These are phyloP conservation scores for Notodonta ziczac DNA, from an alignment of 2,888 invertebrate species.

Conservation along the genomic window DNA sequence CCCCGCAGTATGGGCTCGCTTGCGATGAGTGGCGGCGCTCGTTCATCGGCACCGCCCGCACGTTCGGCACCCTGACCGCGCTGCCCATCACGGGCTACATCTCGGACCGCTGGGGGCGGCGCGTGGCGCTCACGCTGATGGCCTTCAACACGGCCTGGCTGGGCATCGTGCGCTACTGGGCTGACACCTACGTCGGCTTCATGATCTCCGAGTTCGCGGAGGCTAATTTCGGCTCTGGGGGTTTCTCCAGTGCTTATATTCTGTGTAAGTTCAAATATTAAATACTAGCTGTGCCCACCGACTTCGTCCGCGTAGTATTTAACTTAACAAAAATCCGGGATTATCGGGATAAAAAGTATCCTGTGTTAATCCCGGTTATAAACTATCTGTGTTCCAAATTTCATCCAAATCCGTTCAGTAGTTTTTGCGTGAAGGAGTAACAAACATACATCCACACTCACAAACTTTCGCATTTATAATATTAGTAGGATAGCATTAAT, in stretches of 20 bases:
- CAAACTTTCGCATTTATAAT: too few relatives aligned
- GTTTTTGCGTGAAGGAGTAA: too few relatives aligned
- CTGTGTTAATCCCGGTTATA: too few relatives aligned
- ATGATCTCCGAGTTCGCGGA: slow-evolving; percentile 87
- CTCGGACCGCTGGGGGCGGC: slow-evolving; percentile 89
- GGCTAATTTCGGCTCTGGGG: slow-evolving; percentile 86
- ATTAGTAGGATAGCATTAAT: too few relatives aligned
- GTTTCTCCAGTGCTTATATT: slow-evolving; percentile 89
- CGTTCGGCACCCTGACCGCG: slow-evolving; percentile 86
- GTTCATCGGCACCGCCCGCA: slow-evolving; percentile 88
- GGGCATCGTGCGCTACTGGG: slow-evolving; percentile 84
- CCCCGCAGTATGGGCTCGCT: slow-evolving; percentile 85
- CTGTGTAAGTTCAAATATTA: slow-evolving; percentile 73
- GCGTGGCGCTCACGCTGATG: slow-evolving; percentile 82
- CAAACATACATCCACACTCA: too few relatives aligned
- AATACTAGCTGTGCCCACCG: too few relatives aligned
- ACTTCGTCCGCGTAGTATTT: too few relatives aligned
- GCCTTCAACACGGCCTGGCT: slow-evolving; percentile 85
- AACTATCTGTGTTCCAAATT: too few relatives aligned
- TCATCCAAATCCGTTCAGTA: too few relatives aligned
- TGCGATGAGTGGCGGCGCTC: slow-evolving; percentile 89
- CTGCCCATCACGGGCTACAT: slow-evolving; percentile 87
- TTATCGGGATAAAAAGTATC: too few relatives aligned
- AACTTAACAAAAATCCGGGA: too few relatives aligned
- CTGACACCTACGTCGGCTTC: slow-evolving; percentile 87